A percentile compares a stretch with the other conserved stretches of the same genome.
phyloP scores from a whole-genome alignment of 2,113 vertebrate species.

The Nettapus auritus region DNA sequence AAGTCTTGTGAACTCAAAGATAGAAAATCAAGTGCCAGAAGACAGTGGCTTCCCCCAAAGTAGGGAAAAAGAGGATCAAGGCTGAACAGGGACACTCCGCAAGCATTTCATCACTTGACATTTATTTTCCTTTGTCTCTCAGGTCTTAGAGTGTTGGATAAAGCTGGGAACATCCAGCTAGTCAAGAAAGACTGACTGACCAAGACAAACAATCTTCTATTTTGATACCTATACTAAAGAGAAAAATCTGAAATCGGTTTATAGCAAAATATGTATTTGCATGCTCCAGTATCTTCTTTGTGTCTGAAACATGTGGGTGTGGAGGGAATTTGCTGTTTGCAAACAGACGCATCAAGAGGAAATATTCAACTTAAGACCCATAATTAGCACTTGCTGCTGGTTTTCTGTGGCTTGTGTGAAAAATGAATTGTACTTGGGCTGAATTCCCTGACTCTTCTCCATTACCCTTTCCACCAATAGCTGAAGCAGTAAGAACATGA shows the following conservation, averaged over 20 bases:
- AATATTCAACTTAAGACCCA: conserved; percentile 22
- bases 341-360: conserved; percentile 42
- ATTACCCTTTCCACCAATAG: background rate
- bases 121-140: background rate
- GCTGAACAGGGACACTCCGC: background rate
- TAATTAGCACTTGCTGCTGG: conserved; percentile 18
- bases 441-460: background rate
- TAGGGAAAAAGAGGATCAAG: background rate
- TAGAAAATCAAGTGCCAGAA: background rate
- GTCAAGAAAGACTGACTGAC: background rate
- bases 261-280: background rate
- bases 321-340: conserved; percentile 58
- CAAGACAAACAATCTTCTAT: background rate
- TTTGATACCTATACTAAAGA: background rate
- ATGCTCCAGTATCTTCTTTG: background rate
- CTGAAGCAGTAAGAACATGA: background rate
- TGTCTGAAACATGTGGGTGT: background rate
- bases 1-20: background rate
- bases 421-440: background rate
- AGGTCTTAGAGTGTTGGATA: background rate
- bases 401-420: background rate
- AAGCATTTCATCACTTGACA: background rate
- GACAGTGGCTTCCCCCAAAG: background rate
- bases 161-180: background rate
- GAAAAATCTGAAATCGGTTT: background rate